Evolutionary conservation across 2,113 vertebrate genomes (phyloP).

Genomic region (Toxostoma redivivum): DNA sequence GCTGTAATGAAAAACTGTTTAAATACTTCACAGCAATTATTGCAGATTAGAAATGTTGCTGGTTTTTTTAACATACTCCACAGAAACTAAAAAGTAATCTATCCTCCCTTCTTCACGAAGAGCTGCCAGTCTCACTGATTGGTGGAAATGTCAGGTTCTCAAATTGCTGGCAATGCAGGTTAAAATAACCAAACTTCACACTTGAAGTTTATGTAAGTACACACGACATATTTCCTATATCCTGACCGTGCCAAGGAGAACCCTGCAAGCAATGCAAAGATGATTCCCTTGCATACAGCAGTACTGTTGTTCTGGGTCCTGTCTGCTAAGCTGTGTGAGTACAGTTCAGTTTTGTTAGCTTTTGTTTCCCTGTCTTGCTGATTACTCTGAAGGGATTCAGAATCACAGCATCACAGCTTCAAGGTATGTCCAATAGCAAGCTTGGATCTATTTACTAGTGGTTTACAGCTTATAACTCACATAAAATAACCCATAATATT

Average conservation of each 20-base stretch:
- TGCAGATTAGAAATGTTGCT: neutral
- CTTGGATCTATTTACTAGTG: neutral
- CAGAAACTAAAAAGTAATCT: neutral
- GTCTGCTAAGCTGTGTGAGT: neutral
- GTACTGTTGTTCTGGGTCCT: neutral
- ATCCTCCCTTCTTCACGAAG: neutral
- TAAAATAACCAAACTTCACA: neutral
- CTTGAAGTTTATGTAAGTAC: neutral
- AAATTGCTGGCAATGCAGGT: neutral
- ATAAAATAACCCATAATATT: neutral
- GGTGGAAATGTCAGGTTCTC: neutral
- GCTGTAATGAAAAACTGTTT: neutral
- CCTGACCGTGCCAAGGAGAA: neutral
- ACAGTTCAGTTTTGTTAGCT: neutral
- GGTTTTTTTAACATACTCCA: neutral
- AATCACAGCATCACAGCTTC: neutral
- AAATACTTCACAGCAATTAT: neutral
- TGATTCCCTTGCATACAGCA: neutral
- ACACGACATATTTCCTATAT: rapidly evolving
- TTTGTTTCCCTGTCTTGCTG: neutral
- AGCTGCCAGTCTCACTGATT: neutral
- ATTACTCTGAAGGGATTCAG: neutral
- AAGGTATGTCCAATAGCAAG: neutral
- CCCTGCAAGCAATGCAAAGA: neutral
- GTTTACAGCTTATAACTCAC: neutral